phyloP scores from a whole-genome alignment of 2,113 vertebrate genomes.

The Pygoscelis adeliae region DNA sequence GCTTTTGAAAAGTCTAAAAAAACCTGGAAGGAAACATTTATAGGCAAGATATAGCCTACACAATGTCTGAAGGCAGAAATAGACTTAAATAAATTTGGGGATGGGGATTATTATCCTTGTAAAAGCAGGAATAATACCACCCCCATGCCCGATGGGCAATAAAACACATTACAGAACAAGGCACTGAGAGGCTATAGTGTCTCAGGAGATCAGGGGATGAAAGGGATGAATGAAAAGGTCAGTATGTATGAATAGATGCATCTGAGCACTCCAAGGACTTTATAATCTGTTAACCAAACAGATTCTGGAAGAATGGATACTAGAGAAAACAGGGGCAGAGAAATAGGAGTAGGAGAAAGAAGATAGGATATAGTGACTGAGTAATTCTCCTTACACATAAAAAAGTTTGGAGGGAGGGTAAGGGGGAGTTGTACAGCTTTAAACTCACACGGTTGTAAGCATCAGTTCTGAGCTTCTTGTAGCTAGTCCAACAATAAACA shows the following conservation, averaged over 20 bases:
- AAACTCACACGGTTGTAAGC: neutral
- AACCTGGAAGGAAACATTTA: neutral
- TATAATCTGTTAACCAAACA: neutral
- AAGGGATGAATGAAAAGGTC: neutral
- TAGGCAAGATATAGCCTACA: neutral
- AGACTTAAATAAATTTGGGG: neutral
- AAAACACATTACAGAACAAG: neutral
- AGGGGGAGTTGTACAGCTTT: neutral
- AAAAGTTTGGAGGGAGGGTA: neutral
- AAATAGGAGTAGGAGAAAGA: neutral
- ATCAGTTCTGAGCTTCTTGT: neutral
- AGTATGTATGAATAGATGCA: neutral
- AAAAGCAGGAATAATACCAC: neutral
- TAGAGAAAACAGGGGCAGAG: neutral
- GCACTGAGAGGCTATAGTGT: neutral
- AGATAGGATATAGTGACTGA: neutral
- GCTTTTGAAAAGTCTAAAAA: neutral
- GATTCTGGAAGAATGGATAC: neutral
- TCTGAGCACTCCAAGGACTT: neutral
- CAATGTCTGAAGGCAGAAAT: neutral
- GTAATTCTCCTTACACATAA: neutral
- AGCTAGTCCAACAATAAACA: neutral
- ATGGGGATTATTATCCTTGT: neutral
- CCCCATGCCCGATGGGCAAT: neutral
- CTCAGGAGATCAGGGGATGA: neutral